These are phyloP conservation scores for Gambusia yucatana DNA, from an alignment of 2,797 vertebrate species.

Conservation along the genomic window DNA sequence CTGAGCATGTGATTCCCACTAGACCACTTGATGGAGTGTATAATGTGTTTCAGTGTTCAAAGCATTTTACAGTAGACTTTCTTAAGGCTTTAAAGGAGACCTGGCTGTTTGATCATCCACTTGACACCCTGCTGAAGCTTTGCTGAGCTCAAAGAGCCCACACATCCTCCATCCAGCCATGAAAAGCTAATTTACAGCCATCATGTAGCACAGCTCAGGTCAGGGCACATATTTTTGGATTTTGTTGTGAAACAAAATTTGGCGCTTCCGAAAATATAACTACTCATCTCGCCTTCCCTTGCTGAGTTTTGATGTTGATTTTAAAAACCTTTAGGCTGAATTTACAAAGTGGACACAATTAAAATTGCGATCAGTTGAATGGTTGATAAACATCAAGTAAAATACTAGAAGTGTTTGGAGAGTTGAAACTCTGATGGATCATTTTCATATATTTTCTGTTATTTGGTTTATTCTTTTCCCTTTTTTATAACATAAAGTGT, in stretches of 20 bases:
- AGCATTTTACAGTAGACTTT: slow-evolving; percentile 56
- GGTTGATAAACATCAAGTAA: no score
- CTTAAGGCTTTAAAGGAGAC: slow-evolving; percentile 44
- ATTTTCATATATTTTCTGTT: no score
- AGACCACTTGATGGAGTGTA: slow-evolving; percentile 59
- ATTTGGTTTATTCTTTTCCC: no score
- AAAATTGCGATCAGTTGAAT: no score
- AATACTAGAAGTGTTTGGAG: neutral
- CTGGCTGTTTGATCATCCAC: slow-evolving; percentile 61
- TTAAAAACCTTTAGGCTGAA: neutral
- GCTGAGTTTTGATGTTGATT: neutral
- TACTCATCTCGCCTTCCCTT: neutral
- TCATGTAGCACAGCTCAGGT: slow-evolving; percentile 14
- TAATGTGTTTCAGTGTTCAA: slow-evolving; percentile 70
- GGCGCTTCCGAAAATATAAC: slow-evolving; percentile 1
- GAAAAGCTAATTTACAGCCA: slow-evolving; percentile 18
- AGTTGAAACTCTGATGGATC: neutral
- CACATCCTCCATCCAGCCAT: slow-evolving; percentile 16
- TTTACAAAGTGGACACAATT: neutral
- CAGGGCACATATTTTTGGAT: slow-evolving; percentile 10
- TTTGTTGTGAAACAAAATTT: slow-evolving; percentile 11
- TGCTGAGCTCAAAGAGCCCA: slow-evolving; percentile 40
- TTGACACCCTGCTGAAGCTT: slow-evolving; percentile 44
- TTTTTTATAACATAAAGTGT: neutral
- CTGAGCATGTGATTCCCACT: slow-evolving; percentile 24